Evolutionary conservation across 2,113 vertebrate genomes (phyloP).

Genomic region (Ivindomyrus marchei): DNA sequence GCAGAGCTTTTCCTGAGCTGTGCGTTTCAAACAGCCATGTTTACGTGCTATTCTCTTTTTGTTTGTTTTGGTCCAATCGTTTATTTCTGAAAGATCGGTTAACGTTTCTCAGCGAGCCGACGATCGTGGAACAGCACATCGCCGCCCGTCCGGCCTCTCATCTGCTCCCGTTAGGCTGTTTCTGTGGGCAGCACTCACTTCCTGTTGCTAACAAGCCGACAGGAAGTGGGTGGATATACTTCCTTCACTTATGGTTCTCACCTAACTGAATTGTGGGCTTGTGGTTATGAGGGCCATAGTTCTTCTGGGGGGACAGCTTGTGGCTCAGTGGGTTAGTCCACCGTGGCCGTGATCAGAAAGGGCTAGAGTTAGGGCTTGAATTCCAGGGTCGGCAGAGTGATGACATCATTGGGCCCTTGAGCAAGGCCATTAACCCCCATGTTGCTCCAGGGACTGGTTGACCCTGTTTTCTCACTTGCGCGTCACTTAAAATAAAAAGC

Average conservation of each 20-base stretch:
- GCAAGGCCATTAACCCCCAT: background rate
- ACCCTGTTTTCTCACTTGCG: background rate
- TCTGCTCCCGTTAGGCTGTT: background rate
- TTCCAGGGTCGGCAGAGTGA: background rate
- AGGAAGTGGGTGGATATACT: background rate
- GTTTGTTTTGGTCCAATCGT: background rate
- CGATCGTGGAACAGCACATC: too few relatives aligned
- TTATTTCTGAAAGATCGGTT: background rate
- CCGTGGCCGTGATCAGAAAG: background rate
- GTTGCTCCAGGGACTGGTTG: background rate
- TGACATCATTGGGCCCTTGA: background rate
- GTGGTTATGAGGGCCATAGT: background rate
- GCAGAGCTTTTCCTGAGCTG: slow-evolving; percentile 21
- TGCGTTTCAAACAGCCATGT: slow-evolving; percentile 9
- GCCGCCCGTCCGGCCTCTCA: background rate
- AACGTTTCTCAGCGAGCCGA: background rate
- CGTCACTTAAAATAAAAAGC: background rate
- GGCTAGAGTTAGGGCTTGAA: background rate
- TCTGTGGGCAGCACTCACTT: background rate
- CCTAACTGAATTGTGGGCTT: background rate
- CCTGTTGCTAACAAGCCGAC: background rate
- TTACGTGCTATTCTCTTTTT: background rate
- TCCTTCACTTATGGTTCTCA: background rate
- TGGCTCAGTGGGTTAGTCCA: background rate
- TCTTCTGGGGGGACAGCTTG: background rate